Evolutionary conservation across 1,140 invertebrate genomes (phyloP).

Genomic region (Phthorimaea operculella): DNA sequence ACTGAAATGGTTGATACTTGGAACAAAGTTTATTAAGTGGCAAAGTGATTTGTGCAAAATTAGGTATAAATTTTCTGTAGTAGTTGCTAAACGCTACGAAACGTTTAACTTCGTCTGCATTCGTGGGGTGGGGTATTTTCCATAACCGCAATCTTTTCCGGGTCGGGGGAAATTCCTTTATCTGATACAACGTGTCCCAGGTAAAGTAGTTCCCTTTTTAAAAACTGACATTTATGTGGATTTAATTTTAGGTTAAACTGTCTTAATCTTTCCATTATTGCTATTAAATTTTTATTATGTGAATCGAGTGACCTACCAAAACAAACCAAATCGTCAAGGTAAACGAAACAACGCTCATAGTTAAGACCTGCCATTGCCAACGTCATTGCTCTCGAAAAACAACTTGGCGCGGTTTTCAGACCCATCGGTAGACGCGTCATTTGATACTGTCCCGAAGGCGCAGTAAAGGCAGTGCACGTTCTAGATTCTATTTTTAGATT

Average conservation of each 20-base stretch:
- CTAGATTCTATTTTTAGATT: neutral
- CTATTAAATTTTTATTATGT: constrained; percentile 4
- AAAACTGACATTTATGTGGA: neutral
- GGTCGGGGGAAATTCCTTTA: neutral
- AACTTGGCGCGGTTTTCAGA: neutral
- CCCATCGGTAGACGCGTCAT: neutral
- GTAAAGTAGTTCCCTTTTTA: neutral
- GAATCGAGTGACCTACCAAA: neutral
- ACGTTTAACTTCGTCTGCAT: neutral
- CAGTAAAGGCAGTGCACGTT: neutral
- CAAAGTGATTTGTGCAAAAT: neutral
- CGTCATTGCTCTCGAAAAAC: neutral
- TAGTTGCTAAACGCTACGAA: neutral
- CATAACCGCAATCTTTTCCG: neutral
- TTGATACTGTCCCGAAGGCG: neutral
- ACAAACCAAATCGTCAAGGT: neutral
- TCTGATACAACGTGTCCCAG: neutral
- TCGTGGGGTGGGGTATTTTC: neutral
- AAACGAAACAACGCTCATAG: neutral
- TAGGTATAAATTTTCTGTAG: neutral
- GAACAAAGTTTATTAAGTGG: neutral
- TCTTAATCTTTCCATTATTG: neutral
- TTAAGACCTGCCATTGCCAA: neutral
- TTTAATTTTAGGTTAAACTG: neutral
- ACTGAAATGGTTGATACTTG: neutral